A percentile compares a stretch with the other conserved stretches of the same genome.
Evolutionary conservation across 2,113 vertebrate genomes (phyloP).

Genomic region (Tychaedon coryphoeus): DNA sequence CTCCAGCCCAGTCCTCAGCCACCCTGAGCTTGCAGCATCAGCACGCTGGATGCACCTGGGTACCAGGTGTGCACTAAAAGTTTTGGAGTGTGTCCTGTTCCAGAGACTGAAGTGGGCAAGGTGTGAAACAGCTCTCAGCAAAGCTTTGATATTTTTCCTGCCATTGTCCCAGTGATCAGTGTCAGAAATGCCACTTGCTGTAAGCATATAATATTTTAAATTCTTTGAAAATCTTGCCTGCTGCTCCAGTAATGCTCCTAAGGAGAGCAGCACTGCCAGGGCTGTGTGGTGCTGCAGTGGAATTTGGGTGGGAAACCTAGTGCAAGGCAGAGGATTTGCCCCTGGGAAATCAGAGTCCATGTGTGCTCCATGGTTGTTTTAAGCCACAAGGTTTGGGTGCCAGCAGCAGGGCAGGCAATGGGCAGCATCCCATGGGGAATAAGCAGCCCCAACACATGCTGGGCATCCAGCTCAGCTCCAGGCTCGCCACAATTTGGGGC

Average conservation of each 20-base stretch:
- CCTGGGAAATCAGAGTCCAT: neutral
- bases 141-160: neutral
- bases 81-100: rapidly evolving
- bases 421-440: neutral
- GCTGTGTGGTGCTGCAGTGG: neutral
- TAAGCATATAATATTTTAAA: neutral
- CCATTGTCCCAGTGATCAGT: neutral
- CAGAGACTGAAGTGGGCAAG: neutral
- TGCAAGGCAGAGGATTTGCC: neutral
- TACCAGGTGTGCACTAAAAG: rapidly evolving
- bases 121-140: neutral
- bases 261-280: neutral
- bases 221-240: neutral
- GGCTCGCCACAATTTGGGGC: rapidly evolving
- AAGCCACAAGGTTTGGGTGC: neutral
- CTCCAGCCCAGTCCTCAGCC: rapidly evolving
- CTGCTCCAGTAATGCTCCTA: neutral
- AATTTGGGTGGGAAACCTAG: neutral
- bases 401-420: rapidly evolving
- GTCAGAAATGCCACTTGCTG: neutral
- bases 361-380: rapidly evolving
- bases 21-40: neutral
- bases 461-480: neutral
- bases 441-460: neutral
- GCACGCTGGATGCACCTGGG: neutral